Evolutionary conservation across 1,140 invertebrate species (phyloP), one percentile per base, ranked within the genome.

Genomic region (Amphibalanus amphitrite): DNA sequence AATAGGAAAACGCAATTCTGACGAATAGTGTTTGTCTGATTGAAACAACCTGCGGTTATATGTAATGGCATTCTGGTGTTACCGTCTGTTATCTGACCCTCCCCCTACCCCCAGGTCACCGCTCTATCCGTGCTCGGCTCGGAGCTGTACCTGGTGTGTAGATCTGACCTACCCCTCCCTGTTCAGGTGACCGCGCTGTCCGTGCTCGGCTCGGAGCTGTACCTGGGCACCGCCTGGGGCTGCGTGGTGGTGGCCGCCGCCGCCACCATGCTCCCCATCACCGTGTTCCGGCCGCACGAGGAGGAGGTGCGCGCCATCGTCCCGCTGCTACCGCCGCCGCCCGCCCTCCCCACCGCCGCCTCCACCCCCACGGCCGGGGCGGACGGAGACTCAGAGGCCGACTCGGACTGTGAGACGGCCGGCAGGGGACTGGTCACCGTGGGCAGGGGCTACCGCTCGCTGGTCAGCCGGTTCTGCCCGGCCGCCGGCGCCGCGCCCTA

Each of bases 211-310:
- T 85, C 88, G 72, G 78, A 80, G 70, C 80, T 95, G 15, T 94
- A 93, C 78, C 88, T 93, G 70, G 93, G 93, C 59, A 95, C 93
- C 1, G 91, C 89, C 0, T 93, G 91, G 90, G 93, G 93, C 15
- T 94, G 92, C 78, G 82, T 96, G 40, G 89, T 95, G 28, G 89
- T 95, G 0, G 91, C 90, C 3, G 91, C 93, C 79, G 85, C 87
- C 47, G 83, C 84, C 67, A 86, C 89, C 3, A 82, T 96, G 71
- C 82, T 90, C 28, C 93, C 93, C 0, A 87, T 95, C 38, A 93
- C 91, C 0, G 90, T 95, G 25, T 95, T 95, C 79, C 82, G 92
- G 70, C 93, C 93, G 0, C 93, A 91, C 77, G 90, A 93, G 79
- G 89, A 91, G 75, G 90, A 94, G 79, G 90, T 90, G 40, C 82